phyloP scores from a whole-genome alignment of 1,140 invertebrate genomes.

The Drosophila triauraria region DNA sequence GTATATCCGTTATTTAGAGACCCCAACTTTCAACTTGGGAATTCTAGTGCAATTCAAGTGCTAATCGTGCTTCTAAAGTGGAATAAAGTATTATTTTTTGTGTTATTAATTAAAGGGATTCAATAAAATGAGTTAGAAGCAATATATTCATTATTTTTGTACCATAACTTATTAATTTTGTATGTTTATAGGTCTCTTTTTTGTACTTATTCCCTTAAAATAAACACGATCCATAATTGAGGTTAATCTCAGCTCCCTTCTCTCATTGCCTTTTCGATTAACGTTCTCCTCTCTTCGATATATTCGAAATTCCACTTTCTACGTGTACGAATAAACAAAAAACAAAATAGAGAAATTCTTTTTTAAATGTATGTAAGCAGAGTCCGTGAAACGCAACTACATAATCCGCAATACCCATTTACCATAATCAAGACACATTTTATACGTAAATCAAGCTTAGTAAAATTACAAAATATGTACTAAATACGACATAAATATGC shows the following conservation, averaged over 20 bases:
- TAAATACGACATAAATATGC: slow-evolving; percentile 49
- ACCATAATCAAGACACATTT: slow-evolving; percentile 61
- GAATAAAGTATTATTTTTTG: too few species aligned
- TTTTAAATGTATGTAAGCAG: slow-evolving; percentile 36
- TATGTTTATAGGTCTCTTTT: background rate
- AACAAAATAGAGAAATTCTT: slow-evolving; percentile 33
- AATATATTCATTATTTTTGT: background rate
- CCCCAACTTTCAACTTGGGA: background rate
- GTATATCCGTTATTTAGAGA: background rate
- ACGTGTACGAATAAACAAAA: slow-evolving; percentile 21
- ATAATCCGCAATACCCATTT: slow-evolving; percentile 35
- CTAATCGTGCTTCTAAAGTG: background rate
- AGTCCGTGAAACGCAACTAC: slow-evolving; percentile 29
- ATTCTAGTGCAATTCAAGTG: background rate
- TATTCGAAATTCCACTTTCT: slow-evolving; percentile 20
- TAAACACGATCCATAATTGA: background rate
- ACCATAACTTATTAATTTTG: background rate
- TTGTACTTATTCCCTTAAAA: background rate
- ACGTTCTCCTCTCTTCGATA: slow-evolving; percentile 4
- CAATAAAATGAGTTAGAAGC: background rate
- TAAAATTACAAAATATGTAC: slow-evolving; percentile 62
- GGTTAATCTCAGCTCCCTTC: background rate
- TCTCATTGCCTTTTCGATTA: slow-evolving; percentile 1
- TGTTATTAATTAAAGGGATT: background rate
- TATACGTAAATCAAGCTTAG: slow-evolving; percentile 81